phyloP scores from a whole-genome alignment of 2,888 invertebrate genomes.

The Tachina grossa region DNA sequence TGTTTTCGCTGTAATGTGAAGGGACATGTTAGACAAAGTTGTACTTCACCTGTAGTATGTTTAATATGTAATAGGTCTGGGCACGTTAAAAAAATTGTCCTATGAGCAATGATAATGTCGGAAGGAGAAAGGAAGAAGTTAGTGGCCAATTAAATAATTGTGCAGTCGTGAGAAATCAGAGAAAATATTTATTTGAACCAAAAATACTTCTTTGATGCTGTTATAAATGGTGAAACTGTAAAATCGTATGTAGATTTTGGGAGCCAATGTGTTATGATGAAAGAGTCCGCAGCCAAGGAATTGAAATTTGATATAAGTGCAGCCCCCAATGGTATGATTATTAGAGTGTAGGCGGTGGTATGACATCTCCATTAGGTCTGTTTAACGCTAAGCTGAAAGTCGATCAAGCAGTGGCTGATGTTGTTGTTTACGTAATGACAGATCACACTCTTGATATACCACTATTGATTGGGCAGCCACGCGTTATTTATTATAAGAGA shows the following conservation, averaged over 20 bases:
- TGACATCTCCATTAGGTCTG: neutral
- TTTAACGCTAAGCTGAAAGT: neutral
- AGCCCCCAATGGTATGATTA: neutral
- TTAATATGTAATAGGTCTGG: conserved; percentile 31
- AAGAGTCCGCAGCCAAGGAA: neutral
- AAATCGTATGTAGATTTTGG: conserved; percentile 43
- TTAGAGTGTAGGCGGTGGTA: conserved; percentile 10
- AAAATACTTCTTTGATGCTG: conserved; percentile 33
- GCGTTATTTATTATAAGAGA: neutral
- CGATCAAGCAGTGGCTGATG: neutral
- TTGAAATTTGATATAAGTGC: neutral
- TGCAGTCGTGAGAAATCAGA: neutral
- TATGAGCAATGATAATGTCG: neutral
- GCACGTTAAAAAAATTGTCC: conserved; percentile 17
- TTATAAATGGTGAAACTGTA: conserved; percentile 6
- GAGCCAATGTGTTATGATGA: conserved; percentile 7
- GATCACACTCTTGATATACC: conserved; percentile 39
- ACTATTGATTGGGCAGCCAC: neutral
- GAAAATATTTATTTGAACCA: neutral
- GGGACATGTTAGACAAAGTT: conserved; percentile 26
- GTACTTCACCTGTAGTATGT: conserved; percentile 27
- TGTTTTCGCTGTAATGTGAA: conserved; percentile 26
- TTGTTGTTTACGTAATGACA: conserved; percentile 5
- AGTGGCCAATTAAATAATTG: neutral
- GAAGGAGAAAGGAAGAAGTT: neutral